A percentile compares a stretch with the other conserved stretches of the same genome.
phyloP scores from a whole-genome alignment of 2,888 invertebrate genomes.

The Baccha elongata region DNA sequence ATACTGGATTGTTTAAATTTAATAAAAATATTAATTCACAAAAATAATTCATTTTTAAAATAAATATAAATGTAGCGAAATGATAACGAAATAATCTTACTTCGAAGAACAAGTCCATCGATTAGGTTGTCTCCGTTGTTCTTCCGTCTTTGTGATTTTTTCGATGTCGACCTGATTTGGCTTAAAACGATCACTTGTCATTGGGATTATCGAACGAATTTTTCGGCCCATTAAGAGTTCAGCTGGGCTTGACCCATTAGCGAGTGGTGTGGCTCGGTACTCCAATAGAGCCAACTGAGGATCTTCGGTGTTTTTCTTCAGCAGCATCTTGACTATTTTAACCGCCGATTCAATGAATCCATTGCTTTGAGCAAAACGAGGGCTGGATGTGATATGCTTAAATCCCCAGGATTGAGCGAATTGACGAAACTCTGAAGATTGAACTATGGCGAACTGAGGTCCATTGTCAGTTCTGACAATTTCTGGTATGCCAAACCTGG shows the following conservation, averaged over 20 bases:
- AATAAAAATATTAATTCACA: too few species aligned
- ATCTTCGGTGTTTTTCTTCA: conserved; percentile 14
- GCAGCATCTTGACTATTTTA: conserved; percentile 2
- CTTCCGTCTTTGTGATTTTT: too few species aligned
- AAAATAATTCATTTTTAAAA: too few species aligned
- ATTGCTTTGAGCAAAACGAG: conserved; percentile 31
- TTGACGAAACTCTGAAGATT: not conserved
- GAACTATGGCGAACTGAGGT: not conserved
- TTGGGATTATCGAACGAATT: too few species aligned
- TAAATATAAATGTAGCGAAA: too few species aligned
- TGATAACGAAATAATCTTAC: too few species aligned
- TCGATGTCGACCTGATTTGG: too few species aligned
- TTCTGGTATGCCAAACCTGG: not conserved
- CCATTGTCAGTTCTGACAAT: not conserved
- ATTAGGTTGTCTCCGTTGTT: too few species aligned
- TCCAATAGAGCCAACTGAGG: conserved; percentile 21
- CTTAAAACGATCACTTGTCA: too few species aligned
- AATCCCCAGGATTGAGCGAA: conserved; percentile 7
- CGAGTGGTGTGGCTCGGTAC: conserved; percentile 35
- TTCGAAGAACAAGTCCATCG: too few species aligned
- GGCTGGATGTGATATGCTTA: conserved; percentile 11
- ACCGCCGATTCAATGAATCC: conserved; percentile 22
- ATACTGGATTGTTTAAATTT: too few species aligned
- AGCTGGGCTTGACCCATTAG: conserved; percentile 14
- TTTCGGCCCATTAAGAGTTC: conserved; percentile 45